Percentiles rank a stretch among this genome's conserved stretches.
Evolutionary conservation across 2,888 invertebrate genomes (phyloP).

Genomic region (Noctua janthe): DNA sequence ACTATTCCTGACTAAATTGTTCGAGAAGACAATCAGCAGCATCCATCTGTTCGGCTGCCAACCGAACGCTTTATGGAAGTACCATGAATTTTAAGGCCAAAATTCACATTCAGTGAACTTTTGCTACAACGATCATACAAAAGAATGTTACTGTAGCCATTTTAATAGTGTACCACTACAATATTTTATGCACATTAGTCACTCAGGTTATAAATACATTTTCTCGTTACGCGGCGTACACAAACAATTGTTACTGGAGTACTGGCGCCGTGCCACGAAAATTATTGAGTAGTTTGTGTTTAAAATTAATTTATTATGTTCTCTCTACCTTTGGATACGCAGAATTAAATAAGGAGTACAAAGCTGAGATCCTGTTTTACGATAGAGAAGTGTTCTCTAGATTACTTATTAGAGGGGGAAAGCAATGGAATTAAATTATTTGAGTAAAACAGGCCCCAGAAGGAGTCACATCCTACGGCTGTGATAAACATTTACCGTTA

Average conservation of each 20-base stretch:
- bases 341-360: background rate
- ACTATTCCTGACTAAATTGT: background rate
- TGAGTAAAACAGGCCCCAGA: background rate
- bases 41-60: too few relatives aligned
- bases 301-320: conserved; percentile 58
- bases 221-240: conserved; percentile 58
- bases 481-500: background rate
- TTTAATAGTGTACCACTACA: conserved; percentile 27
- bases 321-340: conserved; percentile 26
- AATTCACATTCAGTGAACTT: background rate
- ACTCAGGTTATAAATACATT: conserved; percentile 61
- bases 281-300: conserved; percentile 63
- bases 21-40: background rate
- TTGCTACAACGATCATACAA: background rate
- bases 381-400: background rate
- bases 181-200: conserved; percentile 50
- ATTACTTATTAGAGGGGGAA: background rate
- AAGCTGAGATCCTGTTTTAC: too few relatives aligned
- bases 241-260: conserved; percentile 56
- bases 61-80: background rate
- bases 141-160: conserved; percentile 1
- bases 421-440: background rate
- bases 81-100: background rate
- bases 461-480: background rate
- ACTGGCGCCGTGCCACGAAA: conserved; percentile 64